Percentiles rank a stretch among this genome's conserved stretches.
These are phyloP conservation scores for Oncorhynchus mykiss DNA, from an alignment of 2,113 vertebrate genomes.

Conservation along the genomic window DNA sequence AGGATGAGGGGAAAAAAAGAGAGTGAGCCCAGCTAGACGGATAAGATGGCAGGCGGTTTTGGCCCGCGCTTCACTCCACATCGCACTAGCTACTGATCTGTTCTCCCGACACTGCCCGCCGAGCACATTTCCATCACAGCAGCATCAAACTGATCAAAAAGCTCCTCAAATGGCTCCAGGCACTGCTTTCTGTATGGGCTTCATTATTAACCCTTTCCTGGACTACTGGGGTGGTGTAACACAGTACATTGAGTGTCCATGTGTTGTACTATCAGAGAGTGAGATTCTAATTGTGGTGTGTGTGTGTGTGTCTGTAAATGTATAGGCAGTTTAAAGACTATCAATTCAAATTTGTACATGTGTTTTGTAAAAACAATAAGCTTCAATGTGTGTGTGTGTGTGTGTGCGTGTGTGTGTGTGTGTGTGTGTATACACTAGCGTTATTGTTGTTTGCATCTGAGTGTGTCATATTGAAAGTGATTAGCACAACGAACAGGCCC, in stretches of 20 bases:
- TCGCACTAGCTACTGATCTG: constrained; percentile 26
- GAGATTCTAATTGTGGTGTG: not conserved
- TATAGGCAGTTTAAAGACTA: no score
- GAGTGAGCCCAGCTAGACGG: constrained; percentile 26
- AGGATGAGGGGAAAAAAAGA: constrained; percentile 18
- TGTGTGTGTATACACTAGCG: no score
- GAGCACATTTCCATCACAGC: constrained; percentile 44
- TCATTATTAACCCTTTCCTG: constrained; percentile 34
- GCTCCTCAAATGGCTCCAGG: constrained; percentile 30
- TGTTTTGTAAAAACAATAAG: no score
- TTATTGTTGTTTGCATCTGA: no score
- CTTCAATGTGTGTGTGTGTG: no score
- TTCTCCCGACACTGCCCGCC: constrained; percentile 20
- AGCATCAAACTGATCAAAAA: constrained; percentile 52
- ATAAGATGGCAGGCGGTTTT: constrained; percentile 35
- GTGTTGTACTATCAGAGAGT: not conserved
- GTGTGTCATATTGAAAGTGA: no score
- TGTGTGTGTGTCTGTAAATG: not conserved
- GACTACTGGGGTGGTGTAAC: not conserved
- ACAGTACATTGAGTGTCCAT: not conserved
- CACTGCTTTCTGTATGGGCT: not conserved
- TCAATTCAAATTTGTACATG: not conserved
- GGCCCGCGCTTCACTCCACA: constrained; percentile 3
- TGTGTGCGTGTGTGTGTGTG: no score
- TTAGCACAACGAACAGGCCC: no score